Percentiles rank a stretch among this genome's conserved stretches.
These are phyloP conservation scores for Virgularia gustaviana DNA, from an alignment of 92 coral and sea anemone genomes.

Conservation along the genomic window DNA sequence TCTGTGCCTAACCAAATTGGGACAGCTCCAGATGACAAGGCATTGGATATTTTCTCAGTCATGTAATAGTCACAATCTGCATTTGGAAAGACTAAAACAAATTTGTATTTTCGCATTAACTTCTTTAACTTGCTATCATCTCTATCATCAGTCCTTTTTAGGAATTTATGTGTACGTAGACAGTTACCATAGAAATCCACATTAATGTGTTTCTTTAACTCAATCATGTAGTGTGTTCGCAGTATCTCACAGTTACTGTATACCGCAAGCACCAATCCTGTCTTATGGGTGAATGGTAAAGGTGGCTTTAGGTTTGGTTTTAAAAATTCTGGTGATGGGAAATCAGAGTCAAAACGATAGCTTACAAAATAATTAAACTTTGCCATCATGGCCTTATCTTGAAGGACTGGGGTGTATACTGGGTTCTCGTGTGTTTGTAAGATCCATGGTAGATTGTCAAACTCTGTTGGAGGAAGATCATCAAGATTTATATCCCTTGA, in stretches of 20 bases:
- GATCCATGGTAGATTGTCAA: slow-evolving; percentile 84
- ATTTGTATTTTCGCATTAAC: slow-evolving; percentile 78
- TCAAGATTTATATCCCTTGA: slow-evolving; percentile 73
- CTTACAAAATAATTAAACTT: slow-evolving; percentile 76
- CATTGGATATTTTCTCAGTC: slow-evolving; percentile 84
- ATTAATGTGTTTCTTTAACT: slow-evolving; percentile 68
- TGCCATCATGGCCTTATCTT: slow-evolving; percentile 64
- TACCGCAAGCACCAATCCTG: slow-evolving; percentile 68
- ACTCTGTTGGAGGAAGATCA: slow-evolving; percentile 68
- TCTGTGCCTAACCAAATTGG: slow-evolving; percentile 94
- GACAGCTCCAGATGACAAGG: slow-evolving; percentile 83
- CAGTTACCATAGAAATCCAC: slow-evolving; percentile 88
- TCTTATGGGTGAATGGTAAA: slow-evolving; percentile 62
- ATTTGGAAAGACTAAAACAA: slow-evolving; percentile 87
- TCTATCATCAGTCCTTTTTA: slow-evolving; percentile 63
- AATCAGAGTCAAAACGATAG: slow-evolving; percentile 93
- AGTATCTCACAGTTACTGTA: slow-evolving; percentile 91
- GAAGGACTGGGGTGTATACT: slow-evolving; percentile 79
- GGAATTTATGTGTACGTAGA: slow-evolving; percentile 67
- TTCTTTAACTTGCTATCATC: slow-evolving; percentile 66
- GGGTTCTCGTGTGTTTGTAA: slow-evolving; percentile 95
- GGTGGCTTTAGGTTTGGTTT: slow-evolving; percentile 76
- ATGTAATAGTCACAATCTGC: slow-evolving; percentile 96
- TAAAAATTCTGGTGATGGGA: slow-evolving; percentile 87
- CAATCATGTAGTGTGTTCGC: slow-evolving; percentile 86